These are phyloP conservation scores for Lutjanus argentimaculatus DNA, from an alignment of 2,797 vertebrate genomes.

Conservation along the genomic window DNA sequence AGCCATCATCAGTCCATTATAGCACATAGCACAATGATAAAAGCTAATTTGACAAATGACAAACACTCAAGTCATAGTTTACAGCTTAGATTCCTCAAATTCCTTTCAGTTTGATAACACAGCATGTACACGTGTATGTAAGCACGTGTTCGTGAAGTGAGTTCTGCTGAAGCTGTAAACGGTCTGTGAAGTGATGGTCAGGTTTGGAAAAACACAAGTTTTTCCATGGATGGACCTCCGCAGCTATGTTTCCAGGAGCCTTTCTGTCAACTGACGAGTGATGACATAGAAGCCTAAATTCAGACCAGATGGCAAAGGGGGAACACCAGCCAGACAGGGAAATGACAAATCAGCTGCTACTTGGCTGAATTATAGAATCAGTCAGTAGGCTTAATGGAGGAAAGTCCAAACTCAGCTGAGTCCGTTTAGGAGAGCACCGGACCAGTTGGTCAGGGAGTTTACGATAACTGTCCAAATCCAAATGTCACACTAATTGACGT, in stretches of 20 bases:
- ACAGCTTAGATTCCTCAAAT: conserved; percentile 46
- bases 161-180: conserved; percentile 29
- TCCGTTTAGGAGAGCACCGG: conserved; percentile 12
- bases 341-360: conserved; percentile 72
- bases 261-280: conserved; percentile 52
- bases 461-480: conserved; percentile 16
- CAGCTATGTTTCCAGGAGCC: conserved; percentile 70
- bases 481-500: conserved; percentile 10
- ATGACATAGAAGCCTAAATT: conserved; percentile 67
- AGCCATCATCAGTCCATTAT: conserved; percentile 15
- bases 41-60: conserved; percentile 39
- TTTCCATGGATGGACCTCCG: conserved; percentile 66
- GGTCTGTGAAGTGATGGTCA: conserved; percentile 40
- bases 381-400: conserved; percentile 55
- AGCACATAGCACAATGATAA: conserved; percentile 10
- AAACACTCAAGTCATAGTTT: conserved; percentile 18
- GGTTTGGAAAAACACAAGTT: conserved; percentile 47
- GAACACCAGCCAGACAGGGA: conserved; percentile 51
- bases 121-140: conserved; percentile 15
- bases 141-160: conserved; percentile 38
- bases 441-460: conserved; percentile 40
- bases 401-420: conserved; percentile 50
- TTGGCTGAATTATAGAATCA: conserved; percentile 52
- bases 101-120: conserved; percentile 45
- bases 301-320: conserved; percentile 73